Evolutionary conservation across 30 jellyfish, hydroid and myxozoan species (phyloP).

Genomic region (Cassiopea andromeda): DNA sequence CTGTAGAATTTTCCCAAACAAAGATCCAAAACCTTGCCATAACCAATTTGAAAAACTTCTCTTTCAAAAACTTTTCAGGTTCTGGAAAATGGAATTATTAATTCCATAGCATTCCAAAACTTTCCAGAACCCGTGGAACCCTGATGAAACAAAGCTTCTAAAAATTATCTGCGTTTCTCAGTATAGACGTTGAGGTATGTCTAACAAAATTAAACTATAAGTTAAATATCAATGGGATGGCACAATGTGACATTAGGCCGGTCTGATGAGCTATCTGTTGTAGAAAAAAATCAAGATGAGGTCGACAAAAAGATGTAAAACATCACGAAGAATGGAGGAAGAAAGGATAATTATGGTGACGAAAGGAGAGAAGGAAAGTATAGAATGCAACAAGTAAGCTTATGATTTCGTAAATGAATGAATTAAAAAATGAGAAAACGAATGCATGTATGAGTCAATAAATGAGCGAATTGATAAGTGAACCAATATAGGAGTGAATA

Average conservation of each 20-base stretch:
- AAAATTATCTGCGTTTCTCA: neutral
- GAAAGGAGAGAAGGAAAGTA: neutral
- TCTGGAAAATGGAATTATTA: no score
- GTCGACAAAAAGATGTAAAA: no score
- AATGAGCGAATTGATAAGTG: neutral
- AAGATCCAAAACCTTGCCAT: no score
- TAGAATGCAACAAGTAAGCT: no score
- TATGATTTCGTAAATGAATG: neutral
- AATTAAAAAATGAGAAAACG: constrained; percentile 3
- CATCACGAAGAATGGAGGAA: neutral
- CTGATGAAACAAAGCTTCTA: no score
- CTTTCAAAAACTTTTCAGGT: no score
- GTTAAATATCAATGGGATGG: neutral
- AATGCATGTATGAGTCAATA: neutral
- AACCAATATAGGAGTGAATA: neutral
- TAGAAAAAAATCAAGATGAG: no score
- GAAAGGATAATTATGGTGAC: neutral
- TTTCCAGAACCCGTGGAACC: no score
- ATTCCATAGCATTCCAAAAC: no score
- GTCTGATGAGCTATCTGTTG: no score
- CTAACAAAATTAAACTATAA: neutral
- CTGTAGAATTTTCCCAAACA: no score
- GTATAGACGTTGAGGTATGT: neutral
- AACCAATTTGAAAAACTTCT: no score
- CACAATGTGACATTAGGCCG: neutral